Base-by-base conservation (phyloP, 2,888 invertebrate species). In the Ellobium chinense region DNA sequence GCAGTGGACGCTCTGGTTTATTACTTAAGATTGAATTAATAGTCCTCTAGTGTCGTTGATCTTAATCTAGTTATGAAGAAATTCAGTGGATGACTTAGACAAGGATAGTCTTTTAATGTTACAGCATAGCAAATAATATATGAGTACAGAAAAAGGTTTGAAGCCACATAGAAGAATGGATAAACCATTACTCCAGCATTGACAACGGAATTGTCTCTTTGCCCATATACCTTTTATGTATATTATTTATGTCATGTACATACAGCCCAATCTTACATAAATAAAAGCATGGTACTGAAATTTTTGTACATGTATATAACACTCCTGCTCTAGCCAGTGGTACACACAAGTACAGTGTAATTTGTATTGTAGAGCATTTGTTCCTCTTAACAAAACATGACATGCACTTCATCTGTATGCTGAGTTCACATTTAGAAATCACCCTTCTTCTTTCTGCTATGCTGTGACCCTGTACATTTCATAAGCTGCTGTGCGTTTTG, bases 401-500 rank as follows among this genome's bases (percentile, higher is more conserved):
- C 29, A 60, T 60, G 37, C 60, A 36, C 58, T 24, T 72, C 31
- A 4, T 56, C 24, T 72, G 58, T 72, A 9, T 60, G 36, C 72
- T 72, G 24, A 72, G 12, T 37, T 60, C 37, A 72, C 58, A 46
- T 46, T 46, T 46, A n/a, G 46, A 46, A 46, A 46, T 46, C 46
- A 46, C 46, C 46, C 18, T 7, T 18, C 46, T 12, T 18, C 18
- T 46, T 46, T 18, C 18, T 18, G 18, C 18, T 18, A 46, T 7
- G 7, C 46, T 46, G 46, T 46, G 56, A 34, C 69, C 39, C 69
- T 27, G 14, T 69, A 66, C n/a, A 54, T 69, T 69, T 46, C 69
- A 54, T 54, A 34, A 12, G 34, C 69, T 70, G 69, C 56, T 70
- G 9, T 54, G 21, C 24, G 24, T 0, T 37, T n/a, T n/a, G n/a